Base-by-base conservation (phyloP, 2,888 invertebrate species). In the Chloroclysta siterata region DNA sequence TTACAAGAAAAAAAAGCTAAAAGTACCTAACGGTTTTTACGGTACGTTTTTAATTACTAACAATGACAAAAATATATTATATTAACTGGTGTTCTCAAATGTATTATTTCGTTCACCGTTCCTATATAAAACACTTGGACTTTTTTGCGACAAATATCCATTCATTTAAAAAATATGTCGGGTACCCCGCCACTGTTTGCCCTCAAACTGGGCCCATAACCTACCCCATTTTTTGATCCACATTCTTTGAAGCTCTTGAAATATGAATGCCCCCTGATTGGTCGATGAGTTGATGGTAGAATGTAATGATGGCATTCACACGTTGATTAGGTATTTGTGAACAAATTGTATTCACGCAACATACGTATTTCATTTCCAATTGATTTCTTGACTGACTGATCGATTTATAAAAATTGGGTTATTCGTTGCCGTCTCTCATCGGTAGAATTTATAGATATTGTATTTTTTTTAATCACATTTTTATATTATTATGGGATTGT, bases 201-300 rank as follows among this genome's bases (percentile, higher is more conserved):
- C 0, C n/a, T 39, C 36, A 44, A 44, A 44, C 46, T 46, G 46
- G 17, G 46, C 17, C 46, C 17, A 46, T 46, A 36, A 56, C 28
- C 56, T 50, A 56, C 48, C 56, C 56, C 28, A 48, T 48, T 55
- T 55, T 55, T 48, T 48, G 56, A 28, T 48, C 41, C 47, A 56
- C 22, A 48, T 29, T 47, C 22, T 36, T 36, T 8, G 1, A 13
- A 54, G 15, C 46, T 47, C 47, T 47, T 48, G 28, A 39, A 48
- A 5, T 33, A 36, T 66, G 80, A 80, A 81, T 83, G 71, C 72
- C 65, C 70, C 56, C 73, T 81, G 78, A 84, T 82, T 78, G 83
- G 80, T 77, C 76, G 77, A 79, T 80, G 72, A 73, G 36, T 28
- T 58, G 51, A 58, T 48, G 59, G 39, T 17, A 41, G 33, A 36